Conservation (phyloP, 2,797 vertebrate genomes). For the Dromococcyx pavoninus region DNA sequence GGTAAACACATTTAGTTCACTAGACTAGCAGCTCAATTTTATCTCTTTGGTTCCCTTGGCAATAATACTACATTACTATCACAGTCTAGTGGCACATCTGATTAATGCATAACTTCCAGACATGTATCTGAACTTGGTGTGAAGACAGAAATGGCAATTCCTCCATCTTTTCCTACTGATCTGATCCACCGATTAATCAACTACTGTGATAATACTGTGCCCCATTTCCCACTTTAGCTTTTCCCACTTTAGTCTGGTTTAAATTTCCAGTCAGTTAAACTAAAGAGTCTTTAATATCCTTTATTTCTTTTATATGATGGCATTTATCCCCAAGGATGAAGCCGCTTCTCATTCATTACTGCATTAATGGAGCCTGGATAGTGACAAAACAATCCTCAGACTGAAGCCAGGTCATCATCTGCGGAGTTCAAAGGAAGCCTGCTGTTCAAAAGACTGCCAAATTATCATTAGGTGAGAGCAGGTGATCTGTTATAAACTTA, state of each 20-base stretch:
- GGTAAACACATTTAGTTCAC: neutral
- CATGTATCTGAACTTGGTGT: neutral
- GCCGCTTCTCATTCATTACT: conserved; percentile 1
- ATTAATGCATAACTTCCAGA: neutral
- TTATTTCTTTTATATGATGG: conserved; percentile 1
- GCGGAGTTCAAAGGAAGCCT: neutral
- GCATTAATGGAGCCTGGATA: neutral
- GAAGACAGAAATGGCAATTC: neutral
- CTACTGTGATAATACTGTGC: neutral
- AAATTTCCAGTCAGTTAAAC: conserved; percentile 30
- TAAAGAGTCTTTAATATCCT: conserved; percentile 4
- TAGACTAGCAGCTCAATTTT: neutral
- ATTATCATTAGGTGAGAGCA: neutral
- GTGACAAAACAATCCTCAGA: neutral
- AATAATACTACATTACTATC: neutral
- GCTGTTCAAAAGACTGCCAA: neutral
- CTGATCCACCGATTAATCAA: neutral
- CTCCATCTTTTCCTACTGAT: neutral
- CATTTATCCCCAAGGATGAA: conserved; percentile 11
- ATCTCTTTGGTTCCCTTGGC: neutral
- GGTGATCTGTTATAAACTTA: neutral
- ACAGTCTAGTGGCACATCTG: neutral
- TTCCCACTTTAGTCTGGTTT: no score
- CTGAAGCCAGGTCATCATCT: neutral
- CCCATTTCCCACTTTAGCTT: conserved; percentile 7